Evolutionary conservation across 2,797 vertebrate species (phyloP).

Genomic region (Molossus molossus): DNA sequence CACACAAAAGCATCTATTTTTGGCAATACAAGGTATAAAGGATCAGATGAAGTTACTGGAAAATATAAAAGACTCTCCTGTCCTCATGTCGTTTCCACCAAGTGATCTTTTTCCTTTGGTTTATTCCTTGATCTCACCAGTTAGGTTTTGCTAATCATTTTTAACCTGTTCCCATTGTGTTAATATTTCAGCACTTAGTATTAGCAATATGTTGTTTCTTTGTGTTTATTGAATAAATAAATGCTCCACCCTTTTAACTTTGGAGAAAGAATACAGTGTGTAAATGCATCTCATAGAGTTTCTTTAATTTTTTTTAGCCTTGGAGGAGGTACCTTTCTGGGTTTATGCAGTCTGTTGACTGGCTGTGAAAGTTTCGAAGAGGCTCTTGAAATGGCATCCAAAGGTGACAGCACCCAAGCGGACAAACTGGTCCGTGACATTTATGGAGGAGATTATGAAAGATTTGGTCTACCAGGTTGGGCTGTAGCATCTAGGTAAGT

Average conservation of each 20-base stretch:
- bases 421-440: constrained; percentile 95
- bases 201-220: neutral
- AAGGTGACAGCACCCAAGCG: constrained; percentile 94
- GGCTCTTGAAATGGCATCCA: constrained; percentile 95
- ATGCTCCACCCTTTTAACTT: neutral
- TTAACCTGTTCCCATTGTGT: neutral
- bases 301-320: constrained; percentile 89
- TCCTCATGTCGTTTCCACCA: neutral
- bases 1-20: neutral
- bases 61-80: neutral
- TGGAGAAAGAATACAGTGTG: neutral
- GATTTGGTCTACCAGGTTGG: constrained; percentile 94
- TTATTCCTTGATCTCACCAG: neutral
- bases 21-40: neutral
- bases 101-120: neutral
- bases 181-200: neutral
- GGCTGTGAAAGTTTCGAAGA: constrained; percentile 96
- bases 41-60: neutral
- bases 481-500: constrained; percentile 94
- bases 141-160: constrained; percentile 38
- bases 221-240: constrained; percentile 35
- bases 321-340: constrained; percentile 95
- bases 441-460: constrained; percentile 95
- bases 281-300: constrained; percentile 45
- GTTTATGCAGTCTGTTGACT: constrained; percentile 94